Evolutionary conservation across 2,888 invertebrate species (phyloP).

Genomic region (Monopis laevigella): DNA sequence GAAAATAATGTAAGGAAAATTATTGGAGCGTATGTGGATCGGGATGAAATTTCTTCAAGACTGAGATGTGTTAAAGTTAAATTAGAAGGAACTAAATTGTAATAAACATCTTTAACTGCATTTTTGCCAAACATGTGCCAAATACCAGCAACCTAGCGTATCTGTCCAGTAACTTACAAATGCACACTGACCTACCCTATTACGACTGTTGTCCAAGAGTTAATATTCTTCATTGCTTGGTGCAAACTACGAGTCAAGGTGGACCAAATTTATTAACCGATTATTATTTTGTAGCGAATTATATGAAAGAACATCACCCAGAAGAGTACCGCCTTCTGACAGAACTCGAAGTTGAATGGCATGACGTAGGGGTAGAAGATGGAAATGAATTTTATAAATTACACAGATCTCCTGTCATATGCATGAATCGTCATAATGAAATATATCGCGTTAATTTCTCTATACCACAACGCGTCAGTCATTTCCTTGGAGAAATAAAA

Average conservation of each 20-base stretch:
- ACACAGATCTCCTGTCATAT: slow-evolving; percentile 71
- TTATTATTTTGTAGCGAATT: slow-evolving; percentile 71
- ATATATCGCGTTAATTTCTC: slow-evolving; percentile 75
- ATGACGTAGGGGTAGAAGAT: slow-evolving; percentile 73
- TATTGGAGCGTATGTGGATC: slow-evolving; percentile 80
- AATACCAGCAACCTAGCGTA: slow-evolving; percentile 81
- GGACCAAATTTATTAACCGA: slow-evolving; percentile 77
- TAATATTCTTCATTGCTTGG: slow-evolving; percentile 76
- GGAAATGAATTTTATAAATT: slow-evolving; percentile 71
- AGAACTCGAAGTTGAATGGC: slow-evolving; percentile 74
- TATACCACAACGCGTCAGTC: slow-evolving; percentile 77
- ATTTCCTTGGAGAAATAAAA: slow-evolving; percentile 68
- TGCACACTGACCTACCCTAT: slow-evolving; percentile 82
- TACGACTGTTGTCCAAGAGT: slow-evolving; percentile 79
- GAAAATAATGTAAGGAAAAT: slow-evolving; percentile 65
- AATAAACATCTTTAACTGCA: too few species aligned
- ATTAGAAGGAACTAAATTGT: slow-evolving; percentile 20
- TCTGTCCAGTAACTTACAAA: slow-evolving; percentile 71
- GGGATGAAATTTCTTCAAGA: slow-evolving; percentile 80
- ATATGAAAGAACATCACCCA: slow-evolving; percentile 62
- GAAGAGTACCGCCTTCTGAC: slow-evolving; percentile 67
- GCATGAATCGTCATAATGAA: slow-evolving; percentile 61
- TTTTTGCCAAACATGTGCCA: slow-evolving; percentile 70
- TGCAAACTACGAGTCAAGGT: slow-evolving; percentile 70
- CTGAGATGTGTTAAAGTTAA: slow-evolving; percentile 53